Base-by-base conservation (phyloP, 2,113 vertebrate genomes). In the Myrmecophaga tridactyla region DNA sequence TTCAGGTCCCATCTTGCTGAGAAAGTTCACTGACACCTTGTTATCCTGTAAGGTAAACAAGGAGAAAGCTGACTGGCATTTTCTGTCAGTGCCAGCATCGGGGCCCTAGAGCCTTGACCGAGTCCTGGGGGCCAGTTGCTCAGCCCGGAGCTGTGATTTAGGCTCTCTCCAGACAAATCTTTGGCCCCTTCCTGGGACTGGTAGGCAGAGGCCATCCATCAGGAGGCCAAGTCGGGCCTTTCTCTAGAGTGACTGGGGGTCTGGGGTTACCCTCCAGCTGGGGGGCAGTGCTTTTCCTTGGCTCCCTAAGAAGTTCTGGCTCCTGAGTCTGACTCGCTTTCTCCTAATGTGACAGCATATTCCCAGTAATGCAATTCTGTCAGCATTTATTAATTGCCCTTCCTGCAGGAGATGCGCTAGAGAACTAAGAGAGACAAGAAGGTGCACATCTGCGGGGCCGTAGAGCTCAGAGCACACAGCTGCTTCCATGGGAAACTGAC, bases 401-500 rank as follows among this genome's bases (percentile, higher is more conserved):
- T 86, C n/a, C 43, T 39, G 29, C 39, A 69, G 8, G 21, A 83
- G 48, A 36, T 58, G 36, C 11, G 7, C 7, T 6, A 29, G 51
- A 89, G 91, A 72, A 41, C 53, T 73, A 48, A 6, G 36, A 72
- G 89, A 83, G 3, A 58, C 80, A 90, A 63, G 53, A 62, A 84
- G 53, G 62, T 1, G 2, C 17, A 69, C 13, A 31, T 83, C 80
- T 92, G 46, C 1, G 56, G 92, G 69, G 36, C 6, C 31, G 18
- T 39, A 41, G 94, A 43, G 56, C 60, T 56, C 63, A 15, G 27
- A 27, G 34, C 39, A 0, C 58, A 14, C 43, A 11, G 76, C 20
- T 70, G 56, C 87, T 95, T 94, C 70, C 51, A 43, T 87, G 89
- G 46, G 60, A 60, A 84, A 21, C 20, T 69, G 75, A 90, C 60